A percentile compares a stretch with the other conserved stretches of the same genome.
Evolutionary conservation across 1,140 invertebrate genomes (phyloP).

Genomic region (Lordiphosa clarofinis): DNA sequence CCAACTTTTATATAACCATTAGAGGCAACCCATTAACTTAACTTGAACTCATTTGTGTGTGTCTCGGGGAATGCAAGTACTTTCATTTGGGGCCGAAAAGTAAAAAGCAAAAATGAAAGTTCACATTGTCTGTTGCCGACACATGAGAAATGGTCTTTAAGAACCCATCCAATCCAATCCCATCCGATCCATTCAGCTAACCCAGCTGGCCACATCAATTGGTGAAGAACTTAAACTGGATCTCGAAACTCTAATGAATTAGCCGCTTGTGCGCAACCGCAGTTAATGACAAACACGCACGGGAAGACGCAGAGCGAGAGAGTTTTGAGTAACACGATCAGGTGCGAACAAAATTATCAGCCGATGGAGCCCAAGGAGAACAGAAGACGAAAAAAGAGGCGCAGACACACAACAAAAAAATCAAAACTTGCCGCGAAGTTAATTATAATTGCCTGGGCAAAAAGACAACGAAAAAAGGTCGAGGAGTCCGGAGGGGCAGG

Average conservation of each 20-base stretch:
- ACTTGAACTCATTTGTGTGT: slow-evolving; percentile 12
- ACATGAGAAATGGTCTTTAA: slow-evolving; percentile 27
- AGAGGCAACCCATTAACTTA: slow-evolving; percentile 29
- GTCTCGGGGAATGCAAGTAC: slow-evolving; percentile 38
- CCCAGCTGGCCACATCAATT: slow-evolving; percentile 6
- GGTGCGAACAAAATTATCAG: slow-evolving; percentile 75
- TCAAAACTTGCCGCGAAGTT: slow-evolving; percentile 75
- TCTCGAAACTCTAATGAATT: slow-evolving; percentile 37
- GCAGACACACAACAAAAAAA: slow-evolving; percentile 33
- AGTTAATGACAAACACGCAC: slow-evolving; percentile 68
- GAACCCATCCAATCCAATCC: slow-evolving; percentile 23
- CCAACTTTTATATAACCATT: slow-evolving; percentile 38
- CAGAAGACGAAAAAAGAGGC: slow-evolving; percentile 9
- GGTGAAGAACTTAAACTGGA: slow-evolving; percentile 8
- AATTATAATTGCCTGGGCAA: slow-evolving; percentile 75
- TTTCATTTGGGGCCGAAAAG: slow-evolving; percentile 52
- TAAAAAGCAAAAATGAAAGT: slow-evolving; percentile 72
- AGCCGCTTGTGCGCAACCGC: slow-evolving; percentile 48
- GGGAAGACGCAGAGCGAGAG: background rate
- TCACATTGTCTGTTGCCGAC: slow-evolving; percentile 41
- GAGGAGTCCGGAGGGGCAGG: slow-evolving; percentile 25
- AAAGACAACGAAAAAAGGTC: slow-evolving; percentile 45
- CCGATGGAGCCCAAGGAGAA: slow-evolving; percentile 11
- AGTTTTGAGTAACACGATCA: slow-evolving; percentile 69
- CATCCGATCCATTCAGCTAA: slow-evolving; percentile 7